Evolutionary conservation across 2,888 invertebrate species (phyloP).

Genomic region (Aplocera efformata): DNA sequence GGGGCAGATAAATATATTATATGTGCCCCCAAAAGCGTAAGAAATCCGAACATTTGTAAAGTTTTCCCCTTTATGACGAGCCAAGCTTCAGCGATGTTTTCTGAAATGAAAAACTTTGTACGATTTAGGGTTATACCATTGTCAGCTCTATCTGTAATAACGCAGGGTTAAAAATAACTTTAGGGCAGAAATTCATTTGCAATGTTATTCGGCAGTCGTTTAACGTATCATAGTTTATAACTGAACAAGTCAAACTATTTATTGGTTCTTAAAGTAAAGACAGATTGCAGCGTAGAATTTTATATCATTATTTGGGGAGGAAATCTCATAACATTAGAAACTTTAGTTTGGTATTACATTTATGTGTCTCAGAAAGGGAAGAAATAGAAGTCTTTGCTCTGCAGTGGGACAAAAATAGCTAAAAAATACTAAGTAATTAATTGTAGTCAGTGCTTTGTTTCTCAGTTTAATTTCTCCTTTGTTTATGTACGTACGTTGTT

Average conservation of each 20-base stretch:
- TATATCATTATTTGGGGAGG: constrained; percentile 31
- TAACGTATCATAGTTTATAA: constrained; percentile 70
- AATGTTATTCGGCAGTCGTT: constrained; percentile 62
- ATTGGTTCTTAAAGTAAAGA: constrained; percentile 51
- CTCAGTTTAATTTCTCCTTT: no score
- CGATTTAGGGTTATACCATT: constrained; percentile 24
- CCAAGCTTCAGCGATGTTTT: constrained; percentile 71
- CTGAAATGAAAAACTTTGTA: constrained; percentile 72
- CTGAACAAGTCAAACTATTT: constrained; percentile 59
- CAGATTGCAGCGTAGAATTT: constrained; percentile 42
- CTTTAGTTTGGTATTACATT: no score
- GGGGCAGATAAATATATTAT: constrained; percentile 78
- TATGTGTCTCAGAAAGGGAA: no score
- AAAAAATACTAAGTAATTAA: no score
- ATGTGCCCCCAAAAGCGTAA: constrained; percentile 74
- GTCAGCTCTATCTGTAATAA: constrained; percentile 30
- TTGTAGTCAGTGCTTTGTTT: no score
- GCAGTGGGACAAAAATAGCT: no score
- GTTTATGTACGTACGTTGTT: no score
- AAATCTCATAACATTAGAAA: not conserved
- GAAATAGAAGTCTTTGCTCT: no score
- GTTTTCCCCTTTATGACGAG: constrained; percentile 76
- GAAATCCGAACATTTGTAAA: constrained; percentile 79
- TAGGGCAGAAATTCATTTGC: constrained; percentile 54
- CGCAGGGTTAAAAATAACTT: constrained; percentile 34